Conservation (phyloP, 2,113 vertebrate genomes). For the Burhinus oedicnemus region DNA sequence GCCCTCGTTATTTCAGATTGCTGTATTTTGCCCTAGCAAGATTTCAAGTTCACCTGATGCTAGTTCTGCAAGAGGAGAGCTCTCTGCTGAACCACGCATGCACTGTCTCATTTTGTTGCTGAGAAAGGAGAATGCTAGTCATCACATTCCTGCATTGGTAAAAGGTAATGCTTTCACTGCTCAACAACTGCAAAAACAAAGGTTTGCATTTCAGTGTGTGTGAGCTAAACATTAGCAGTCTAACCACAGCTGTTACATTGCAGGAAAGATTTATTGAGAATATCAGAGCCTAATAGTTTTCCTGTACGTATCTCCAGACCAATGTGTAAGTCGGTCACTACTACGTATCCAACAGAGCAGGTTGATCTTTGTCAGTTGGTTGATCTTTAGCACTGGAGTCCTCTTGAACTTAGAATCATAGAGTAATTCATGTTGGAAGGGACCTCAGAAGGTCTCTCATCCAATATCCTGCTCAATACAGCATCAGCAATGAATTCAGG, state of each 20-base stretch:
- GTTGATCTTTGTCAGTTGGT: not conserved
- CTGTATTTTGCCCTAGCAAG: constrained; percentile 49
- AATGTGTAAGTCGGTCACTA: not conserved
- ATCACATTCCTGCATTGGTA: constrained; percentile 63
- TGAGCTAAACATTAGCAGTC: not conserved
- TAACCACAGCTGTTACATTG: not conserved
- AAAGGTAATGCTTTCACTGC: constrained; percentile 63
- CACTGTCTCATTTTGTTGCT: constrained; percentile 74
- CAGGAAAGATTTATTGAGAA: not conserved
- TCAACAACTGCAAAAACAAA: not conserved
- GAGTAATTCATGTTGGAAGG: not conserved
- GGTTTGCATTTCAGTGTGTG: not conserved
- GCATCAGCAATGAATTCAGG: not conserved
- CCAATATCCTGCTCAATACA: not conserved
- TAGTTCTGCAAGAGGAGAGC: not conserved
- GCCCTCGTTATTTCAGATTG: constrained; percentile 18
- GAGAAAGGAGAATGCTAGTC: constrained; percentile 75
- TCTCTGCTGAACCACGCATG: not conserved
- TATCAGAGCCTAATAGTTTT: not conserved
- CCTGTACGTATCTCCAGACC: not conserved
- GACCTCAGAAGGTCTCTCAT: not conserved
- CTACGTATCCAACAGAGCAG: not conserved
- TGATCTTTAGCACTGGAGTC: not conserved
- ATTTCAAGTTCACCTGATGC: not conserved
- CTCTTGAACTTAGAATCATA: not conserved